Conservation (phyloP, 2,113 vertebrate species). For the Xiphophorus maculatus region DNA sequence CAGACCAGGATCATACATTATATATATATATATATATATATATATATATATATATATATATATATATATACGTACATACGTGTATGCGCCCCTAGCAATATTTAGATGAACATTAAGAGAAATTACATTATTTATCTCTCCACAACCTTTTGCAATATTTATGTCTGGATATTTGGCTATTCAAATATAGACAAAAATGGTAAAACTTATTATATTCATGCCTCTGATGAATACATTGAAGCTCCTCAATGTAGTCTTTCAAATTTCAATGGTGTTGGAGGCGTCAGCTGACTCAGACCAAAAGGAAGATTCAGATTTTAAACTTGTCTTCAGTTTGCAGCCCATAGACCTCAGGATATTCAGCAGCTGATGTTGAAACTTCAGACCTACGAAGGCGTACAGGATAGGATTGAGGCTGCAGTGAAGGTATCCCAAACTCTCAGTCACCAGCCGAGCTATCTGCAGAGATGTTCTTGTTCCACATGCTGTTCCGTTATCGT, state of each 20-base stretch:
- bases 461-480: constrained; percentile 51
- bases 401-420: constrained; percentile 90
- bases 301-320: constrained; percentile 46
- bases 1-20: too few relatives aligned
- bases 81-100: too few relatives aligned
- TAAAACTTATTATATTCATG: neutral
- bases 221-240: neutral
- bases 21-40: too few relatives aligned
- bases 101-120: too few relatives aligned
- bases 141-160: too few relatives aligned
- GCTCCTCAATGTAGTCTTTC: constrained; percentile 15
- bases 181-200: too few relatives aligned
- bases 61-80: too few relatives aligned
- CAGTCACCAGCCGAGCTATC: constrained; percentile 71
- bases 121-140: too few relatives aligned
- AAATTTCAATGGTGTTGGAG: constrained; percentile 79
- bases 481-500: constrained; percentile 41
- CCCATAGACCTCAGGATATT: constrained; percentile 74
- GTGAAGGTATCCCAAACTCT: constrained; percentile 82
- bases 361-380: constrained; percentile 84
- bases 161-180: neutral
- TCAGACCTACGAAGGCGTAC: constrained; percentile 87
- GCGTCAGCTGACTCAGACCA: constrained; percentile 86
- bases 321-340: constrained; percentile 62
- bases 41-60: too few relatives aligned